Evolutionary conservation across 2,797 vertebrate species (phyloP), one percentile per base, ranked within the genome.

Genomic region (Oryzias sinensis): DNA sequence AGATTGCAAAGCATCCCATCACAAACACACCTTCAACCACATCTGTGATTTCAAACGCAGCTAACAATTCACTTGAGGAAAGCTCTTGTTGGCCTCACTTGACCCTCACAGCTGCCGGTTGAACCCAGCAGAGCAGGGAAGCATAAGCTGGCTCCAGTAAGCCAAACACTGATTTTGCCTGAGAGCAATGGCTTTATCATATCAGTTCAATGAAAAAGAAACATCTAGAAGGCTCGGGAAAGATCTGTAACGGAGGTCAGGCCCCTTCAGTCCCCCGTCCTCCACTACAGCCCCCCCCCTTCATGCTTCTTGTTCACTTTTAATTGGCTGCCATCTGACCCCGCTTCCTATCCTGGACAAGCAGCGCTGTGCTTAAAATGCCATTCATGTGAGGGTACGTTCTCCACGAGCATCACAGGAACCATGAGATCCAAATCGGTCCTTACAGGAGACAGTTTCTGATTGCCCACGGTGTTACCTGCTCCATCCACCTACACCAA

Each of bases 271-370:
- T 50, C 57, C 62, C 47, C 53, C 43, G 11, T 48, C 17, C 53
- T 53, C 13, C 51, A 22, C 73, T 37, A 24, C 37, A n/a, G 1
- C 53, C 25, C 49, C 14, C 18, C 15, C n/a, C n/a, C 18, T 59
- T 51, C 51, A 24, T 20, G 27, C 70, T 49, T 72, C 73, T 68
- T 71, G 80, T 81, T 78, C 75, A 18, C 53, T 67, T 74, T 85
- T 88, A 89, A 89, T 90, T 89, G 85, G 83, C 76, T 79, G 82
- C 79, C 79, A 72, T 82, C 66, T 85, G 82, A 87, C 82, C 83
- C 64, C 49, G 49, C 64, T 80, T 68, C 74, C 79, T 75, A 64
- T 76, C 59, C 65, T 55, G 62, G 65, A 78, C 59, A 70, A 83
- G 54, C 20, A 47, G 41, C 4, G 53, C 72, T 74, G 63, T 70